Conservation (phyloP, 2,888 invertebrate species). For the Ichneumon xanthorius region DNA sequence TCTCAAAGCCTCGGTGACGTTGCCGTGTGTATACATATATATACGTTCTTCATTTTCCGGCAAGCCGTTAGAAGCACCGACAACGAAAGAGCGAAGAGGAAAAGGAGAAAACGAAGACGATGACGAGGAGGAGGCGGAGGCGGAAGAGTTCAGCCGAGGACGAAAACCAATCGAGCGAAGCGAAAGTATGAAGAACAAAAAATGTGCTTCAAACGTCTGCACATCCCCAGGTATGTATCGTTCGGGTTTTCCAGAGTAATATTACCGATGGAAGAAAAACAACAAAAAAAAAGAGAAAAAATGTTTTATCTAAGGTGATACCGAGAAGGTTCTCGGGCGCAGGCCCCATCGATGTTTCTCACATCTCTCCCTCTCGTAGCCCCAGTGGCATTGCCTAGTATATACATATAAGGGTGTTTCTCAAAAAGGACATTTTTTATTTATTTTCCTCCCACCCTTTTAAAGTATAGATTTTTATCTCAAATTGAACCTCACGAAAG, state of each 20-base stretch:
- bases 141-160: too few relatives aligned
- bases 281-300: too few relatives aligned
- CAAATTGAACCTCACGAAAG: too few relatives aligned
- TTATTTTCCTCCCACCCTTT: too few relatives aligned
- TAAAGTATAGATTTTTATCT: too few relatives aligned
- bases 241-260: not conserved
- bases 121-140: too few relatives aligned
- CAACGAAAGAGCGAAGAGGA: constrained; percentile 16
- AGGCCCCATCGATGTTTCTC: constrained; percentile 38
- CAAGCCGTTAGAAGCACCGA: constrained; percentile 6
- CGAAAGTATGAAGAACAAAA: too few relatives aligned
- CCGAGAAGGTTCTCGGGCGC: constrained; percentile 38
- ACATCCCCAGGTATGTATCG: not conserved
- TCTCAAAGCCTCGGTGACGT: constrained; percentile 26
- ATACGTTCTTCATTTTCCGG: constrained; percentile 17
- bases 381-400: not conserved
- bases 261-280: not conserved
- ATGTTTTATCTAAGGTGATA: not conserved
- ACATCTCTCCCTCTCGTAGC: constrained; percentile 31
- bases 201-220: too few relatives aligned
- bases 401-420: too few relatives aligned
- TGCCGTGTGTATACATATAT: not conserved
- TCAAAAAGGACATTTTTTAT: too few relatives aligned
- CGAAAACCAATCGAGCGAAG: too few relatives aligned
- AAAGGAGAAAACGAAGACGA: not conserved